These are phyloP conservation scores for Formica selysi DNA, from an alignment of 1,140 invertebrate genomes.

Conservation along the genomic window DNA sequence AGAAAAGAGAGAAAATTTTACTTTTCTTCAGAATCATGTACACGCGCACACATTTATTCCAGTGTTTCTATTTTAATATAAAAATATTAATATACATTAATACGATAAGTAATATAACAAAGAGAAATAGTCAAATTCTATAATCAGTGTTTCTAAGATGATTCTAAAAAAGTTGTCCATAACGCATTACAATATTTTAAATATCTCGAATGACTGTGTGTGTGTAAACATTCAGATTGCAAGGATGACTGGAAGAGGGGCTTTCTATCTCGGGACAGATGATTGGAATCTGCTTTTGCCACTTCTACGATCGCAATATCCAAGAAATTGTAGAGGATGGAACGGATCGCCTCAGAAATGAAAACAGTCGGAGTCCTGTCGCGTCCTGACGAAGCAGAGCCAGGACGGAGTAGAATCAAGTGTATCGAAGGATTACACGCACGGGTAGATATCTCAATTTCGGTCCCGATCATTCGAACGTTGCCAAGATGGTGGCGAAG, in stretches of 20 bases:
- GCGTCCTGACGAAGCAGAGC: constrained; percentile 35
- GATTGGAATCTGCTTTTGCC: constrained; percentile 29
- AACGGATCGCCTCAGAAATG: constrained; percentile 27
- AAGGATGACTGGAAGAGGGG: neutral
- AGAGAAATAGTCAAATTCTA: neutral
- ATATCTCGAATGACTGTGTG: neutral
- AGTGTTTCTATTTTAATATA: neutral
- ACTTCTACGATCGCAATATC: constrained; percentile 37
- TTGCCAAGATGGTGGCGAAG: neutral
- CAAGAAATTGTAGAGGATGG: constrained; percentile 26
- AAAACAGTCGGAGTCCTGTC: constrained; percentile 8
- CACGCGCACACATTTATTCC: neutral
- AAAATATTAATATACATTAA: neutral
- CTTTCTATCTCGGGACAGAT: neutral
- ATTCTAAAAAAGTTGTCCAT: neutral
- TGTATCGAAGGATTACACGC: constrained; percentile 49
- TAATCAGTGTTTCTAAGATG: neutral
- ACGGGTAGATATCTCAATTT: constrained; percentile 49
- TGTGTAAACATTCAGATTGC: neutral
- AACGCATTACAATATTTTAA: constrained; percentile 15
- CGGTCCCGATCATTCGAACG: constrained; percentile 5
- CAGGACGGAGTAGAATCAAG: neutral
- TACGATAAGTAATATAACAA: neutral
- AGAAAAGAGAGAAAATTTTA: neutral
- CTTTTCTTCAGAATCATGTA: neutral